Conservation (phyloP, 2,113 vertebrate species). For the Pagrus major region DNA sequence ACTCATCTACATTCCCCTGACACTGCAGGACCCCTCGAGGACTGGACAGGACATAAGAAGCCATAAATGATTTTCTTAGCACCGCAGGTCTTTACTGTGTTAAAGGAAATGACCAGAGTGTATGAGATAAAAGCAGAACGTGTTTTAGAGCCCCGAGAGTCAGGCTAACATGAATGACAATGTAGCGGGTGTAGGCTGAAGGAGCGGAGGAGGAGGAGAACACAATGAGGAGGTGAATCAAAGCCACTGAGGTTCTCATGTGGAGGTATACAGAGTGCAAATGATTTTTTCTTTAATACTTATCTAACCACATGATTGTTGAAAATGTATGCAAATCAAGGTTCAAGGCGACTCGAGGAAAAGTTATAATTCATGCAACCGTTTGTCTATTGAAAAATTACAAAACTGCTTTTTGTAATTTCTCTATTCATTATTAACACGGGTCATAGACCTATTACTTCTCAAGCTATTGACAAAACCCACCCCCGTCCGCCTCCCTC, state of each 20-base stretch:
- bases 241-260: not conserved
- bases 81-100: conserved; percentile 78
- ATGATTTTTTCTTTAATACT: conserved; percentile 3
- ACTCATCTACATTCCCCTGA: conserved; percentile 78
- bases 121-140: conserved; percentile 76
- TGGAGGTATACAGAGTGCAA: not conserved
- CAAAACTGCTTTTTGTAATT: conserved; percentile 50
- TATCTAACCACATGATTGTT: not conserved
- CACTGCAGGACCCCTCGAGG: conserved; percentile 59
- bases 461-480: conserved; percentile 57
- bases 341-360: not conserved
- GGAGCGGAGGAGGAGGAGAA: conserved; percentile 5
- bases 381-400: conserved; percentile 33
- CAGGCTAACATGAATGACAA: conserved; percentile 52
- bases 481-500: not conserved
- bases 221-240: conserved; percentile 17
- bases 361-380: conserved; percentile 8
- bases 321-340: not conserved
- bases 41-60: conserved; percentile 71
- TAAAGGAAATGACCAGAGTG: conserved; percentile 70
- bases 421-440: conserved; percentile 60
- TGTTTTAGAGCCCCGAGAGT: conserved; percentile 65
- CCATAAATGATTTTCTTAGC: conserved; percentile 74
- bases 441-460: conserved; percentile 61
- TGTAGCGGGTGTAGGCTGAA: conserved; percentile 13